These are phyloP conservation scores for Grantiella picta DNA, from an alignment of 2,113 vertebrate genomes.

Conservation along the genomic window DNA sequence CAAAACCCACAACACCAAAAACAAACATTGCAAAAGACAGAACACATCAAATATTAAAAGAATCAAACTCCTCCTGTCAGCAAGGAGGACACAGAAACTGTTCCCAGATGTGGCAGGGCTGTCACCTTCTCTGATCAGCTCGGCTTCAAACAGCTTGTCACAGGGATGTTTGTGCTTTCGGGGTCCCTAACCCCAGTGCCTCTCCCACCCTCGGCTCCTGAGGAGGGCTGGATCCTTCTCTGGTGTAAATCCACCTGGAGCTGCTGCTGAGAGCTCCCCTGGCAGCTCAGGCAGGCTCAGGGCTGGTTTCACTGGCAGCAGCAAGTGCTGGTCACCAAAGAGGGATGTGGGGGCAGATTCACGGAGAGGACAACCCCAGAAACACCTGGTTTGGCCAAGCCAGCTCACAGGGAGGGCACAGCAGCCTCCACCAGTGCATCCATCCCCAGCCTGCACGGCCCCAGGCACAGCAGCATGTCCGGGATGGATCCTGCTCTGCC, in stretches of 20 bases:
- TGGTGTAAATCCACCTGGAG: background rate
- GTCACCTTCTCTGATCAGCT: conserved; percentile 22
- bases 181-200: background rate
- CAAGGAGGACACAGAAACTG: background rate
- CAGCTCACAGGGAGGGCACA: background rate
- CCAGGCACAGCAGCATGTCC: background rate
- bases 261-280: background rate
- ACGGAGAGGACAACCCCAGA: rapidly evolving
- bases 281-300: background rate
- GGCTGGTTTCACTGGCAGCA: background rate
- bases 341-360: background rate
- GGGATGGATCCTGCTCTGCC: background rate
- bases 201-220: background rate
- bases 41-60: conserved; percentile 55
- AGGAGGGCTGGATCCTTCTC: background rate
- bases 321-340: background rate
- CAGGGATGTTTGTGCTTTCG: background rate
- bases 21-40: conserved; percentile 36
- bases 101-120: background rate
- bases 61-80: conserved; percentile 38
- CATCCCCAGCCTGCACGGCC: background rate
- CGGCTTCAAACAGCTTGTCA: conserved; percentile 30
- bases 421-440: rapidly evolving
- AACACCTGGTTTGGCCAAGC: background rate
- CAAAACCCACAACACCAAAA: background rate